Conservation (phyloP, 2,113 vertebrate genomes). For the Nothocercus nigrocapillus region DNA sequence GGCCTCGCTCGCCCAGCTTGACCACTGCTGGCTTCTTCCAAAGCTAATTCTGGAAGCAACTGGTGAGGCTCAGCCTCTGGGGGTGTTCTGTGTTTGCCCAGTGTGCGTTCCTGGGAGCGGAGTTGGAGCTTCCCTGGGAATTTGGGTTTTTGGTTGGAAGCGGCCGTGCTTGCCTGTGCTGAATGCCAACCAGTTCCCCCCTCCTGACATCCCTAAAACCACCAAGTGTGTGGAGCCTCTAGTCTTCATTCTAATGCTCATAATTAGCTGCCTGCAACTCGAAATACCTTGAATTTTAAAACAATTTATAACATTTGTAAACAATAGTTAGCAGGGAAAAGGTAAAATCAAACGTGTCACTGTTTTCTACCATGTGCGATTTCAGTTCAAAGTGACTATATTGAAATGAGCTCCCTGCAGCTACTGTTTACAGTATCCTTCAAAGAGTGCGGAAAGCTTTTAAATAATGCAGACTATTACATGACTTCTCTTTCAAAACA, state of each 20-base stretch:
- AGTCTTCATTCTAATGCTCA: background rate
- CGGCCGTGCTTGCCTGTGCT: background rate
- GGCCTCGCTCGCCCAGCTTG: background rate
- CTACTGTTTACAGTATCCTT: slow-evolving; percentile 70
- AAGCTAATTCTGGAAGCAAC: background rate
- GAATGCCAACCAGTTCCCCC: background rate
- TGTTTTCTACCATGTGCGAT: slow-evolving; percentile 66
- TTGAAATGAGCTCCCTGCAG: slow-evolving; percentile 68
- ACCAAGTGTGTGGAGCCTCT: background rate
- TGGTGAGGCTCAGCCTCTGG: background rate
- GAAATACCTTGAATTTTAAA: slow-evolving; percentile 50
- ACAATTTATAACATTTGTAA: slow-evolving; percentile 50
- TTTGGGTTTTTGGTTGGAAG: background rate
- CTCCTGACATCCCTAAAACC: background rate
- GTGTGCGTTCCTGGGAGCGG: background rate
- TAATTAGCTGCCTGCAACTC: slow-evolving; percentile 64
- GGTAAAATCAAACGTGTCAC: slow-evolving; percentile 57
- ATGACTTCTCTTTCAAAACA: slow-evolving; percentile 46
- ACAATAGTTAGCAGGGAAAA: slow-evolving; percentile 62
- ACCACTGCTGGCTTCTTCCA: accelerated
- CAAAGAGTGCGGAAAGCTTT: slow-evolving; percentile 62
- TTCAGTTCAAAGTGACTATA: slow-evolving; percentile 74
- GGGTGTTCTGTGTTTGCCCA: background rate
- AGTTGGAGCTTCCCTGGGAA: background rate
- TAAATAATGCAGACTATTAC: slow-evolving; percentile 62